Percentiles rank a stretch among this genome's conserved stretches.
These are phyloP conservation scores for Burhinus bistriatus DNA, from an alignment of 2,113 vertebrate genomes.

Conservation along the genomic window DNA sequence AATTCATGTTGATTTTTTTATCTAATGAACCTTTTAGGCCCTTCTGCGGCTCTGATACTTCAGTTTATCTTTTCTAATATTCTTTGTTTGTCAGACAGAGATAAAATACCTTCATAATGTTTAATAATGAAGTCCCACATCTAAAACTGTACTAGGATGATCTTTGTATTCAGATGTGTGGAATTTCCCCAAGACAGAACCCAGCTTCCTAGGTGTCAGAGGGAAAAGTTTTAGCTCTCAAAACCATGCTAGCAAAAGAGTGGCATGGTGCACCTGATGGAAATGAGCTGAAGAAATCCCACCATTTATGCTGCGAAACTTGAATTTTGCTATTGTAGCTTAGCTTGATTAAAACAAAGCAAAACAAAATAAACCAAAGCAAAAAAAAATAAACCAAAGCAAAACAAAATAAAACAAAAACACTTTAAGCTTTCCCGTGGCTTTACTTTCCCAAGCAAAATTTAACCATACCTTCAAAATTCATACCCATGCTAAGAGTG, in stretches of 20 bases:
- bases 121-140: conserved; percentile 23
- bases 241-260: background rate
- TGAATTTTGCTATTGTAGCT: background rate
- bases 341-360: background rate
- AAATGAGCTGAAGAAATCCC: background rate
- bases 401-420: background rate
- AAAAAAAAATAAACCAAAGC: background rate
- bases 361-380: background rate
- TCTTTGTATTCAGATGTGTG: background rate
- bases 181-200: background rate
- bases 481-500: background rate
- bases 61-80: background rate
- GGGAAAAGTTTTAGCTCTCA: background rate
- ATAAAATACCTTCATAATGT: background rate
- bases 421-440: background rate
- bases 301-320: background rate
- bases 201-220: background rate
- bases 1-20: background rate
- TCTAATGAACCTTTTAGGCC: background rate
- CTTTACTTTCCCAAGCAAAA: background rate
- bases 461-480: background rate
- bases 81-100: conserved; percentile 18
- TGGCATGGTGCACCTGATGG: background rate
- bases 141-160: background rate
- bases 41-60: background rate